Conservation (phyloP, 2,888 invertebrate genomes). For the Agrotis puta region DNA sequence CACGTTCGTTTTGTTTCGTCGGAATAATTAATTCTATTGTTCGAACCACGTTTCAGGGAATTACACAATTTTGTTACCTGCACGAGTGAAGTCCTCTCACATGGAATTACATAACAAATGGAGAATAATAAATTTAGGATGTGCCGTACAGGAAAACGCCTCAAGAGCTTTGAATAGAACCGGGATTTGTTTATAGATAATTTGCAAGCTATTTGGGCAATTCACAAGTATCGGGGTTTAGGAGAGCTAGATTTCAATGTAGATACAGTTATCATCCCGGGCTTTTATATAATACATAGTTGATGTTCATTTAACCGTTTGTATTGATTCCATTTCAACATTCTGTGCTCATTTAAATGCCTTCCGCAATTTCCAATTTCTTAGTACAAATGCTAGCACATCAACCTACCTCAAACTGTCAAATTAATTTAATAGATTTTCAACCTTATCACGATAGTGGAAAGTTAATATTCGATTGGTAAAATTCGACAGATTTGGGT, state of each 20-base stretch:
- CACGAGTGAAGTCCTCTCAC: constrained; percentile 13
- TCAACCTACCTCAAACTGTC: too few species aligned
- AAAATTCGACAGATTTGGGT: too few species aligned
- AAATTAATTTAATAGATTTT: too few species aligned
- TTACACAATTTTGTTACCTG: constrained; percentile 53
- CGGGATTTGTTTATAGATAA: constrained; percentile 36
- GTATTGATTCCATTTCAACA: background rate
- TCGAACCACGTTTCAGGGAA: constrained; percentile 37
- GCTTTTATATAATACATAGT: constrained; percentile 6
- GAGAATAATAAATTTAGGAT: constrained; percentile 61
- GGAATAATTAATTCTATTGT: constrained; percentile 64
- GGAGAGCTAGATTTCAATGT: constrained; percentile 34
- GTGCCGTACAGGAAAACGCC: constrained; percentile 19
- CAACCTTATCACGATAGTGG: too few species aligned
- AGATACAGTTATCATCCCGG: constrained; percentile 10
- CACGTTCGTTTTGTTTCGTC: constrained; percentile 52
- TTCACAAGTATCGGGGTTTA: constrained; percentile 16
- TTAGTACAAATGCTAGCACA: too few species aligned
- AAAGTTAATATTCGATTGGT: too few species aligned
- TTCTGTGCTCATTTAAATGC: constrained; percentile 3
- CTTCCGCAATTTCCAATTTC: background rate
- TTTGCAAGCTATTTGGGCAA: constrained; percentile 20
- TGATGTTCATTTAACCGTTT: background rate
- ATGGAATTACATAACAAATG: constrained; percentile 30
- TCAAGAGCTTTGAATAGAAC: constrained; percentile 10